Conservation (phyloP, 2,888 invertebrate genomes). For the Sarcophaga caerulescens region DNA sequence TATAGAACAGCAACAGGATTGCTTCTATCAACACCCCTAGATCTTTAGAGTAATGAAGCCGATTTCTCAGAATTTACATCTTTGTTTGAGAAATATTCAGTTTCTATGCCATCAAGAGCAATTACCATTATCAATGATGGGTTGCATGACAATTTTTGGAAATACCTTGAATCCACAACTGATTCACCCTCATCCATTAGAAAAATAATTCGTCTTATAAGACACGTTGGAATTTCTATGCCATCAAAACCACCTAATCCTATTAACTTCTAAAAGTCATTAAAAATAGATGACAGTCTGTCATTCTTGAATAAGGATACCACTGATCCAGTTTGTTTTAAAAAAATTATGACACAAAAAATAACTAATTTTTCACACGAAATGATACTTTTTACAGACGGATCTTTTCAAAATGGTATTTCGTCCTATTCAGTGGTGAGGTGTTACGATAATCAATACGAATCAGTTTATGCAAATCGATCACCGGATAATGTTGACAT, state of each 20-base stretch:
- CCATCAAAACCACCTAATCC: neutral
- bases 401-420: too few relatives aligned
- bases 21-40: conserved; percentile 44
- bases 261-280: neutral
- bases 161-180: neutral
- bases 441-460: too few relatives aligned
- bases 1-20: conserved; percentile 47
- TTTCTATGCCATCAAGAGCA: neutral
- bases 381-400: too few relatives aligned
- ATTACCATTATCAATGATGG: conserved; percentile 1
- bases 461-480: neutral
- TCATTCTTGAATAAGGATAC: neutral
- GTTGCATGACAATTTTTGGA: conserved; percentile 31
- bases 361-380: neutral
- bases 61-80: neutral
- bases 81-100: conserved; percentile 5
- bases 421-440: too few relatives aligned
- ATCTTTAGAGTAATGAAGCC: neutral
- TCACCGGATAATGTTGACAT: neutral
- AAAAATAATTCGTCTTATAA: too few relatives aligned
- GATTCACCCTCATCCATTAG: too few relatives aligned
- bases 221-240: neutral
- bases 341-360: neutral
- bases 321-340: neutral
- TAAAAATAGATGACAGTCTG: neutral